Evolutionary conservation across 2,113 vertebrate species (phyloP).

Genomic region (Actenoides hombroni): DNA sequence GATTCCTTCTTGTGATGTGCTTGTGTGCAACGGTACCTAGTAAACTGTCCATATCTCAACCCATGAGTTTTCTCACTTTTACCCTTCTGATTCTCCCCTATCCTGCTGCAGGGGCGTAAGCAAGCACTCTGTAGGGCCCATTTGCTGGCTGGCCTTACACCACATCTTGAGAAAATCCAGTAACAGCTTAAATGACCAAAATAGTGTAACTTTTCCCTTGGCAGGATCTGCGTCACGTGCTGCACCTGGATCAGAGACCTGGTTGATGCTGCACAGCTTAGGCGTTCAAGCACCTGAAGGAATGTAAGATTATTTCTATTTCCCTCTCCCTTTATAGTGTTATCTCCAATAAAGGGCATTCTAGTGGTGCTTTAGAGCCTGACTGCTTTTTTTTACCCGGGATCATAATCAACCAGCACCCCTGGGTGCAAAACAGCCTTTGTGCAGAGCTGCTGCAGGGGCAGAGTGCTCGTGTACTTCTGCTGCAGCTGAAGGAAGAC

Average conservation of each 20-base stretch:
- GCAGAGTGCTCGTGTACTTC: neutral
- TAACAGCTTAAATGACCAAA: neutral
- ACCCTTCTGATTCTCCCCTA: neutral
- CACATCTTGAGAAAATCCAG: neutral
- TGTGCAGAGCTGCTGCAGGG: neutral
- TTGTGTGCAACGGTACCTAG: too few species aligned
- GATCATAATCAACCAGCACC: neutral
- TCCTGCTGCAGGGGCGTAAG: too few species aligned
- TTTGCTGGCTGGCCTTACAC: neutral
- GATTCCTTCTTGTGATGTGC: neutral
- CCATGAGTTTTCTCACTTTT: neutral
- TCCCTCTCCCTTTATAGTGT: neutral
- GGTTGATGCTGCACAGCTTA: neutral
- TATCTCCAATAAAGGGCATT: neutral
- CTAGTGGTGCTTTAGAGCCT: neutral
- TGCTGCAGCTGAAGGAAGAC: neutral
- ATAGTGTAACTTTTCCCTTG: neutral
- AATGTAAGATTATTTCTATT: neutral
- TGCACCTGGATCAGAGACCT: neutral
- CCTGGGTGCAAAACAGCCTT: neutral
- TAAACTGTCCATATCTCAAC: neutral
- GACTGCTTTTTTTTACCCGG: neutral
- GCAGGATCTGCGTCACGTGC: accelerated
- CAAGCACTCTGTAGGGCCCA: too few species aligned
- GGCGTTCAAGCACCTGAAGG: neutral